Base-by-base conservation (phyloP, 1,140 invertebrate species). In the Drosophila parvula region DNA sequence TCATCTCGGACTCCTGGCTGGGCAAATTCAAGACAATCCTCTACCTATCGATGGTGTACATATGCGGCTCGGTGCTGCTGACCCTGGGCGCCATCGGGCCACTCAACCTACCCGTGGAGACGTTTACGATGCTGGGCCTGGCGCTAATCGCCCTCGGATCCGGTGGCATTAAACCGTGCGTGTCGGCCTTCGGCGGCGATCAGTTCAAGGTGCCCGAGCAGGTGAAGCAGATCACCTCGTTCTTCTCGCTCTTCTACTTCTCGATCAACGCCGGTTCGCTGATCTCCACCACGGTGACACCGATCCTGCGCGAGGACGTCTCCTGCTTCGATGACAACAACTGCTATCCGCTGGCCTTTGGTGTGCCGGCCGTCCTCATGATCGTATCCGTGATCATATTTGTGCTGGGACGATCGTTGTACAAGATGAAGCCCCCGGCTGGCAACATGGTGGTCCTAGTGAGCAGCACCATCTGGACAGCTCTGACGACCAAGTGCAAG, bases 101-200 rank as follows among this genome's bases (percentile, higher is more conserved):
- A 0, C 56, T 93, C 45, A 91, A 92, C 69, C 83, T 95, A 58
- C 94, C 94, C 56, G 93, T 95, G 69, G 94, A 68, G 34, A 93
- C 94, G 1, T 94, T 98, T 50, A 95, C 96, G 3, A 93, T 98
- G 30, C 12, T 97, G 22, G 97, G 97, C 1, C 91, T 98, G 76
- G 78, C 95, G 0, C 92, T 98, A 14, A 97, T 99, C 74, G 97
- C 97, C 4, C 60, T 98, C 12, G 98, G 98, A 1, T 98, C 97
- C 0, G 99, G 98, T 9, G 98, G 98, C 4, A 99, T 99, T 82
- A 99, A 99, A 91, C 98, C 99, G 1, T 99, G 98, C 91, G 98
- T 99, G 0, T 95, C 97, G 0, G 97, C 98, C 0, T 99, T 99
- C 92, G 99, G 99, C 18, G 99, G 98, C 0, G 98, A 99, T 93